Evolutionary conservation across 1,140 invertebrate species (phyloP), one percentile per base, ranked within the genome.

Genomic region (Mylabris phalerata): DNA sequence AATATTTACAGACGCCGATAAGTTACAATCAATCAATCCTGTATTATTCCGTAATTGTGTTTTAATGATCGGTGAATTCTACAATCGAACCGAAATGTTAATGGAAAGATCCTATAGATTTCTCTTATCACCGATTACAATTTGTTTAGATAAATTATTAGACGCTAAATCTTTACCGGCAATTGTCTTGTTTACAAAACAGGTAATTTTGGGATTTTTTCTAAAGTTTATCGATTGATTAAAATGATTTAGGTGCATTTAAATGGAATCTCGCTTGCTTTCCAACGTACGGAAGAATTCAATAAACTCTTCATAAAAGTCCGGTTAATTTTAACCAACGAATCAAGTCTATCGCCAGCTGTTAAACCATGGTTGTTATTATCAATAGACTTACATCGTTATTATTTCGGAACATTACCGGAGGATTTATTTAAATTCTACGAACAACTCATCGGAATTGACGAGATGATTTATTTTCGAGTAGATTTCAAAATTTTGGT

Each of bases 341-440:
- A 69, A 27, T 44, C 58, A 24, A 43, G 60, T 42, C 56, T 67
- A 40, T 39, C 62, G 7, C 60, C 55, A 44, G 69, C 60, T 9
- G 55, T 49, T 19, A 71, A 67, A 63, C 40, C 68, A 5, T 71
- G 67, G 68, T 46, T 72, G 38, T 48, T 72, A 11, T 46, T 72
- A 10, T 62, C 67, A 10, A 26, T 72, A 24, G 70, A 72, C 51
- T 26, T 71, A 5, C 45, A 48, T 3, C 63, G 52, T 55, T 63
- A 62, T 49, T 54, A 63, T 59, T 71, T 68, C 52, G 59, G 61
- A 19, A 24, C 66, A 9, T 58, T 71, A 32, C 60, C 69, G 25
- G 4, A 47, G 2, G 69, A 72, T n/a, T 44, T 67, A 9, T 60
- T 64, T 41, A 64, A 62, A 26, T 72, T 69, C 57, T 72, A 72